Percentiles rank a stretch among this genome's conserved stretches.
Conservation (phyloP, 2,113 vertebrate genomes). For the Gnathonemus longibarbis region DNA sequence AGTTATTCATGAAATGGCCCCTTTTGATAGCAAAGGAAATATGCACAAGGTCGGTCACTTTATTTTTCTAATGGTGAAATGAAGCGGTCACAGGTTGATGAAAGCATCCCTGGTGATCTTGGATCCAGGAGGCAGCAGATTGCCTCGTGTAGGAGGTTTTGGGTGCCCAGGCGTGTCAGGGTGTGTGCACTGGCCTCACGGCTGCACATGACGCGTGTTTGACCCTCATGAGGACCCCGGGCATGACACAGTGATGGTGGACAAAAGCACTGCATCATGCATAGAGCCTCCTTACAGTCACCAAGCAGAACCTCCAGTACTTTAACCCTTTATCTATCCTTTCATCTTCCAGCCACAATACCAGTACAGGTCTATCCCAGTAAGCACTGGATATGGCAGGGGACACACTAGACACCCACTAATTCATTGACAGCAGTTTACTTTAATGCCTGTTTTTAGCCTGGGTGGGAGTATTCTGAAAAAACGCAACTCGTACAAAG, state of each 20-base stretch:
- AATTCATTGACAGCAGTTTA: background rate
- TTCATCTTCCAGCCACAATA: background rate
- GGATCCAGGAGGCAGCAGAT: background rate
- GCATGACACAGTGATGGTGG: background rate
- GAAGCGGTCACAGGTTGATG: background rate
- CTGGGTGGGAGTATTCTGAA: background rate
- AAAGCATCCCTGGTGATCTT: background rate
- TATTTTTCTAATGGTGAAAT: background rate
- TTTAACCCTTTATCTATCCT: background rate
- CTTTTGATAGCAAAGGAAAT: background rate
- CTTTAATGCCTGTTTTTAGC: background rate
- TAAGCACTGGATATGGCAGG: background rate
- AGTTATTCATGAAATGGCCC: background rate
- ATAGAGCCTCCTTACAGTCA: background rate
- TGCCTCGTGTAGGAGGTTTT: background rate
- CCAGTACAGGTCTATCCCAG: background rate
- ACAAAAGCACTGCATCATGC: background rate
- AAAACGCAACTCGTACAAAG: background rate
- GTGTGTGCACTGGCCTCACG: background rate
- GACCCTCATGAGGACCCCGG: background rate
- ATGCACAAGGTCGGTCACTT: background rate
- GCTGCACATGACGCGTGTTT: background rate
- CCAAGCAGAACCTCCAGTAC: background rate
- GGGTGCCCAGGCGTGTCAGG: background rate
- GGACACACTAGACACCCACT: background rate